phyloP scores from a whole-genome alignment of 2,113 vertebrate genomes.

The Leptobrachium leishanense region DNA sequence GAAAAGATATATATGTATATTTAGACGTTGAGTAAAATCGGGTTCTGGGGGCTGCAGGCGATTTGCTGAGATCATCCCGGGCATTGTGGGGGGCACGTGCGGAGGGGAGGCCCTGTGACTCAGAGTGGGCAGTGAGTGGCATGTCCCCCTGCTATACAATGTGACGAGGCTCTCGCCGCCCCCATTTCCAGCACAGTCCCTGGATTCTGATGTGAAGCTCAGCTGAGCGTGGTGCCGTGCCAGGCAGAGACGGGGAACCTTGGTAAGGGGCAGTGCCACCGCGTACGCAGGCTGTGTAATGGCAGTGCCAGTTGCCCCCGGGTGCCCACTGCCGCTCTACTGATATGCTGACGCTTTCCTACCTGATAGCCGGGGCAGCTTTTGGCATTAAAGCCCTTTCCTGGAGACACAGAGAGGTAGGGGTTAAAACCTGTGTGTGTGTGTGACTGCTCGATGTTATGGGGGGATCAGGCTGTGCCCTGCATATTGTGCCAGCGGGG shows the following conservation, averaged over 20 bases:
- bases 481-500: too few species aligned
- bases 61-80: too few species aligned
- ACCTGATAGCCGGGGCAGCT: conserved; percentile 57
- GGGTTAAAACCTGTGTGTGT: neutral
- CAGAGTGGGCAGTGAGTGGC: conserved; percentile 31
- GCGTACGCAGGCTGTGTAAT: conserved; percentile 35
- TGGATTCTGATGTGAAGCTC: conserved; percentile 29
- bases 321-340: conserved; percentile 5
- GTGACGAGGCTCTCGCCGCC: conserved; percentile 26
- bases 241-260: conserved; percentile 37
- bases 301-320: conserved; percentile 21
- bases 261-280: conserved; percentile 27
- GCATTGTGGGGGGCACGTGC: conserved; percentile 37
- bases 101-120: neutral
- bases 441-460: too few species aligned
- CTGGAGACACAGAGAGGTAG: conserved; percentile 51
- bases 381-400: conserved; percentile 40
- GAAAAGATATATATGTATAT: too few species aligned
- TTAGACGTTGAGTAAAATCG: too few species aligned
- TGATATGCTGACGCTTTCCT: conserved; percentile 63
- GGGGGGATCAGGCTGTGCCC: too few species aligned
- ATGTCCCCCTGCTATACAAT: conserved; percentile 33
- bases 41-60: too few species aligned
- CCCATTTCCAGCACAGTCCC: conserved; percentile 45
- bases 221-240: conserved; percentile 43